These are phyloP conservation scores for Nymphalis io DNA, from an alignment of 1,140 invertebrate genomes.

Conservation along the genomic window DNA sequence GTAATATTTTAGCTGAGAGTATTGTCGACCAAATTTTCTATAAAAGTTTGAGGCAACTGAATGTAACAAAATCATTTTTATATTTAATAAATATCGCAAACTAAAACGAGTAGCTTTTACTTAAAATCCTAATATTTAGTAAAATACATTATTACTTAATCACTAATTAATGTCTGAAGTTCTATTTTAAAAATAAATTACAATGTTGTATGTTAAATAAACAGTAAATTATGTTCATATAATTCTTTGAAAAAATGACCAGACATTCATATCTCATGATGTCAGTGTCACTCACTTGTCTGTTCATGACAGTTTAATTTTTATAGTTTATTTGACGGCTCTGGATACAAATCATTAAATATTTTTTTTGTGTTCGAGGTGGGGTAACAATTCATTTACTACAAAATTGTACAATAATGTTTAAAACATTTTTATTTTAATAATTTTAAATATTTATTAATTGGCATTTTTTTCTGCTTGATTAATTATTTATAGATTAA, in stretches of 20 bases:
- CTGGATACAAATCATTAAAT: too few relatives aligned
- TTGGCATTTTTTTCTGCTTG: too few relatives aligned
- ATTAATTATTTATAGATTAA: too few relatives aligned
- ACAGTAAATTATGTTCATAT: slow-evolving; percentile 6
- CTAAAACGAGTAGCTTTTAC: not conserved
- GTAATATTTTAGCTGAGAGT: slow-evolving; percentile 37
- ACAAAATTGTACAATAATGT: too few relatives aligned
- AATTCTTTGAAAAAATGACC: slow-evolving; percentile 14
- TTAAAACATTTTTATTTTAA: too few relatives aligned
- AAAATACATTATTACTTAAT: slow-evolving; percentile 1
- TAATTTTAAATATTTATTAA: too few relatives aligned
- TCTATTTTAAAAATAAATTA: slow-evolving; percentile 2
- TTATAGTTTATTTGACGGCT: too few relatives aligned
- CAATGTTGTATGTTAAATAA: slow-evolving; percentile 6
- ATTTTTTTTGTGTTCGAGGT: too few relatives aligned
- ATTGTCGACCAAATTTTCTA: slow-evolving; percentile 61
- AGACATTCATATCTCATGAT: not conserved
- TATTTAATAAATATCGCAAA: slow-evolving; percentile 16
- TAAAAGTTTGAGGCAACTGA: slow-evolving; percentile 59
- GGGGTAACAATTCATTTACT: too few relatives aligned
- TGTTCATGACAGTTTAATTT: too few relatives aligned
- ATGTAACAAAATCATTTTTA: slow-evolving; percentile 60
- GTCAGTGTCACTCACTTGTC: not conserved
- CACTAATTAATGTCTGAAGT: not conserved
- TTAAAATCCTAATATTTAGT: not conserved